A percentile compares a stretch with the other conserved stretches of the same genome.
Conservation (phyloP, 1,140 invertebrate genomes). For the Pseudomyrmex pallidus region DNA sequence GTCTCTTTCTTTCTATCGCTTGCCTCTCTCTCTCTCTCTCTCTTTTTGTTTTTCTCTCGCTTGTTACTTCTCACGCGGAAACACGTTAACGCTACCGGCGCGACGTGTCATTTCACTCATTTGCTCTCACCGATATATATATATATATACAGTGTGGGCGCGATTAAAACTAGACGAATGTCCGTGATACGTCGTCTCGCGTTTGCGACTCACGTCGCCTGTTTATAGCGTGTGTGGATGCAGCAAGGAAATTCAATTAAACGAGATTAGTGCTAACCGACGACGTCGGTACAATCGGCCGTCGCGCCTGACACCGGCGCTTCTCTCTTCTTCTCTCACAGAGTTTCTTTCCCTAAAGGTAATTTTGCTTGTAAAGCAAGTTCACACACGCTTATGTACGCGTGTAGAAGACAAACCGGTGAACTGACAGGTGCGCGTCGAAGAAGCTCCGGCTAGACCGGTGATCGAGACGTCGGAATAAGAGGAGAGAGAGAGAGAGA, state of each 20-base stretch:
- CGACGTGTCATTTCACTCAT: constrained; percentile 8
- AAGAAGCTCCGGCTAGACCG: background rate
- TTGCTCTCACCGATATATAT: background rate
- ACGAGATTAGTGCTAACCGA: constrained; percentile 33
- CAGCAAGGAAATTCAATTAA: constrained; percentile 49
- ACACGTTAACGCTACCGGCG: constrained; percentile 18
- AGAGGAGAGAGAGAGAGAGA: constrained; percentile 3
- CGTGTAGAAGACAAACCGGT: constrained; percentile 45
- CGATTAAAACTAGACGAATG: background rate
- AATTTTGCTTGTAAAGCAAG: background rate
- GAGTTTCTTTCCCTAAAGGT: constrained; percentile 8
- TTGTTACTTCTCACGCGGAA: constrained; percentile 11
- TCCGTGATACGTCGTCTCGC: background rate
- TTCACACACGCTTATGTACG: background rate
- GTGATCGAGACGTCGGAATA: background rate
- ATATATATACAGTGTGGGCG: constrained; percentile 10
- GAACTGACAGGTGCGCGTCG: constrained; percentile 30
- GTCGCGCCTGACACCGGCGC: constrained; percentile 12
- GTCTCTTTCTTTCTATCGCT: background rate
- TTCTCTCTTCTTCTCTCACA: background rate
- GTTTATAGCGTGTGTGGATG: background rate
- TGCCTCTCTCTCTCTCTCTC: constrained; percentile 13
- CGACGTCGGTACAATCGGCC: background rate
- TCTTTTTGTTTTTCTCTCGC: constrained; percentile 15
- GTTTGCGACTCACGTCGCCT: background rate